A percentile compares a stretch with the other conserved stretches of the same genome.
These are phyloP conservation scores for Petrocephalus microphthalmus DNA, from an alignment of 2,113 vertebrate genomes.

Conservation along the genomic window DNA sequence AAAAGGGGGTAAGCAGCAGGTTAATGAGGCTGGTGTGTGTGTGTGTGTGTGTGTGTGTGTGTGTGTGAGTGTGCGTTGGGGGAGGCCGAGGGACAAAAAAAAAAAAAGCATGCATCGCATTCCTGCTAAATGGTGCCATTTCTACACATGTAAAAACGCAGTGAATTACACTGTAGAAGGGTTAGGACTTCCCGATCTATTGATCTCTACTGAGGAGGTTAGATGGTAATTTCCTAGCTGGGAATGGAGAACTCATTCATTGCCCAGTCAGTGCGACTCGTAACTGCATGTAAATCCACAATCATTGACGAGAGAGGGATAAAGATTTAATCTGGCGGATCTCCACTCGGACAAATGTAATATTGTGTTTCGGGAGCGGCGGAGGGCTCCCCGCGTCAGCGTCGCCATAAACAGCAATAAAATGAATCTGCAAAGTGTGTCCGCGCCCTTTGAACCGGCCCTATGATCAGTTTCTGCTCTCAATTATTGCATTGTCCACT, in stretches of 20 bases:
- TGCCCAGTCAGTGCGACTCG: background rate
- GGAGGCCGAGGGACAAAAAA: background rate
- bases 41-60: background rate
- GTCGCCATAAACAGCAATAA: constrained; percentile 71
- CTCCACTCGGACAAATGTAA: background rate
- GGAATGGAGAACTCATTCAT: background rate
- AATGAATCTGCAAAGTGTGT: constrained; percentile 68
- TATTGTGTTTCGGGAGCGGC: background rate
- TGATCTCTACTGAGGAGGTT: background rate
- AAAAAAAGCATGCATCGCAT: background rate
- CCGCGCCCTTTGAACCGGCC: constrained; percentile 67
- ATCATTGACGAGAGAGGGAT: background rate
- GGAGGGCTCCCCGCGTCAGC: constrained; percentile 24
- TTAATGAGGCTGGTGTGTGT: background rate
- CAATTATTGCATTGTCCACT: constrained; percentile 94
- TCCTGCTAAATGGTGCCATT: background rate
- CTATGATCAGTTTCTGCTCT: constrained; percentile 93
- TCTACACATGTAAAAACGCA: background rate
- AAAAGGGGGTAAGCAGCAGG: constrained; percentile 20
- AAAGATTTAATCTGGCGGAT: background rate
- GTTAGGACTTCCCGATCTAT: background rate
- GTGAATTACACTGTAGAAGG: background rate
- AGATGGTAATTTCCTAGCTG: background rate
- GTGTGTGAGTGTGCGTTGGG: background rate
- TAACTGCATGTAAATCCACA: background rate